Evolutionary conservation across 2,797 vertebrate species (phyloP).

Genomic region (Pantherophis vulpinus): DNA sequence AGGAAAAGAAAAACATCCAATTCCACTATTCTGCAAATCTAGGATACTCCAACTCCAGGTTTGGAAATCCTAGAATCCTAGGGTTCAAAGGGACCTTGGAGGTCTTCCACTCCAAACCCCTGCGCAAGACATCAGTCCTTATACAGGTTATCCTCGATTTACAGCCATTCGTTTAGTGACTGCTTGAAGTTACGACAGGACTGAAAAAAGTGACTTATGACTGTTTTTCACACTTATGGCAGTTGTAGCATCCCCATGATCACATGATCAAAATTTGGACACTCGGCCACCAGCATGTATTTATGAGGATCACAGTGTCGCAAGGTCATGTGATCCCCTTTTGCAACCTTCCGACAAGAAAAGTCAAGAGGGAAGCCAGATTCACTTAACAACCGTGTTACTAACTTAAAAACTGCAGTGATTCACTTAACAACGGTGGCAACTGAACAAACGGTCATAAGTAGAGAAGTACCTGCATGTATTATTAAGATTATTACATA

Average conservation of each 20-base stretch:
- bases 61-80: neutral
- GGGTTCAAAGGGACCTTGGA: no score
- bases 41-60: neutral
- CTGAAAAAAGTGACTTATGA: neutral
- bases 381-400: neutral
- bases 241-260: neutral
- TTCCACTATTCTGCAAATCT: neutral
- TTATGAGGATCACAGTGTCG: neutral
- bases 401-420: neutral
- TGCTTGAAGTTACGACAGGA: neutral
- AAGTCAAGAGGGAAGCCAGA: neutral
- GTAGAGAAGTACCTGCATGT: neutral
- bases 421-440: neutral
- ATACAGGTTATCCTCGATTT: no score
- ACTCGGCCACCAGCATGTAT: no score
- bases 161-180: neutral
- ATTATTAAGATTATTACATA: neutral
- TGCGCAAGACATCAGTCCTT: no score
- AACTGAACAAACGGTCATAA: neutral
- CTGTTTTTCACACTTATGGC: neutral
- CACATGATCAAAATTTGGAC: neutral
- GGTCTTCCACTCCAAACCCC: no score
- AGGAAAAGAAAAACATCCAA: neutral
- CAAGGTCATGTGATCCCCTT: neutral
- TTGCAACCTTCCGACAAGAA: neutral